These are phyloP conservation scores for Drosophila leontia DNA, from an alignment of 1,140 invertebrate species.

Conservation along the genomic window DNA sequence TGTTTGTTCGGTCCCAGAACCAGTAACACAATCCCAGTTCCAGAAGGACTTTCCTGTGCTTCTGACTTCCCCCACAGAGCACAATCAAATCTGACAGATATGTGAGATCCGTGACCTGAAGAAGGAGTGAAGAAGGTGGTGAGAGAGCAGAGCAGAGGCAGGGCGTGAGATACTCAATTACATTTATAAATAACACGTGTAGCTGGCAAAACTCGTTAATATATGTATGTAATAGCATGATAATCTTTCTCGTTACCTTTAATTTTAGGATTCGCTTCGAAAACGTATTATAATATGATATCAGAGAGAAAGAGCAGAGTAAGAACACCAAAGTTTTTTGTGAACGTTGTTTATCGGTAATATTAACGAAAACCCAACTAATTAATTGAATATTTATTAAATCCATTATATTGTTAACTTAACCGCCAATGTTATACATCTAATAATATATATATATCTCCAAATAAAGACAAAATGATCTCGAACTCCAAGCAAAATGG, in stretches of 20 bases:
- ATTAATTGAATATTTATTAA: slow-evolving; percentile 46
- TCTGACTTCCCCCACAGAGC: slow-evolving; percentile 44
- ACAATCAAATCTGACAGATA: slow-evolving; percentile 58
- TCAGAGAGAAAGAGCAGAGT: slow-evolving; percentile 6
- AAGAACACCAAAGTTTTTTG: slow-evolving; percentile 46
- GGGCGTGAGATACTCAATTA: slow-evolving; percentile 34
- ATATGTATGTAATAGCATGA: slow-evolving; percentile 14
- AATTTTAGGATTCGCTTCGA: slow-evolving; percentile 49
- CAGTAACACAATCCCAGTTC: slow-evolving; percentile 15
- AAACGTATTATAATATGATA: slow-evolving; percentile 3
- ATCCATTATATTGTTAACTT: slow-evolving; percentile 66
- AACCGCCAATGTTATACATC: slow-evolving; percentile 65
- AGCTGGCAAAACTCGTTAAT: slow-evolving; percentile 29
- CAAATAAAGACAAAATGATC: slow-evolving; percentile 55
- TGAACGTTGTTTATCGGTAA: slow-evolving; percentile 43
- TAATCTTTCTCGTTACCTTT: slow-evolving; percentile 52
- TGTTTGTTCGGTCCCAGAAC: slow-evolving; percentile 38
- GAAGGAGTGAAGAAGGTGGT: slow-evolving; percentile 3
- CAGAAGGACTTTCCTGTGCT: slow-evolving; percentile 17
- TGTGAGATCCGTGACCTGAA: slow-evolving; percentile 62
- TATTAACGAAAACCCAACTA: slow-evolving; percentile 40
- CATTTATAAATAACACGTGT: slow-evolving; percentile 34
- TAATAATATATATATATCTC: slow-evolving; percentile 34
- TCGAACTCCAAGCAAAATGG: slow-evolving; percentile 21
- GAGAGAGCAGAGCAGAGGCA: background rate